Evolutionary conservation across 2,113 vertebrate genomes (phyloP).

Genomic region (Bubo bubo): DNA sequence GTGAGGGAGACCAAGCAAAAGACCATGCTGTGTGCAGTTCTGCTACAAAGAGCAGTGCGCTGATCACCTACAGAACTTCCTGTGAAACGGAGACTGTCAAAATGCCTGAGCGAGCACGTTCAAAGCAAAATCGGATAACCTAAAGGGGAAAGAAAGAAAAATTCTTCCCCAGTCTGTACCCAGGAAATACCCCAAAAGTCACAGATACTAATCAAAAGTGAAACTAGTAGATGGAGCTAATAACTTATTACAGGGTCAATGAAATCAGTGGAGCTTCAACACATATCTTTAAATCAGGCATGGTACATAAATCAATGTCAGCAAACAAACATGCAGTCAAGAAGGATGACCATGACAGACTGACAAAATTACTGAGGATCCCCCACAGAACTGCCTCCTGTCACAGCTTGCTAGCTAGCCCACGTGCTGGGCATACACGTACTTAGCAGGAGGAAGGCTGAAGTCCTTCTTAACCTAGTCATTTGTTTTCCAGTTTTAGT

Average conservation of each 20-base stretch:
- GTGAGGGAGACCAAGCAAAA: not conserved
- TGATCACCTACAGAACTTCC: not conserved
- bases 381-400: not conserved
- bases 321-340: not conserved
- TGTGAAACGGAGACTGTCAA: not conserved
- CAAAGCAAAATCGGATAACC: not conserved
- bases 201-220: not conserved
- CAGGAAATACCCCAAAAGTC: not conserved
- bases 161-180: not conserved
- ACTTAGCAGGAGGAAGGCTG: not conserved
- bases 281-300: rapidly evolving
- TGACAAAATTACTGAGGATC: not conserved
- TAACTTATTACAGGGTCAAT: not conserved
- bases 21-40: not conserved
- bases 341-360: not conserved
- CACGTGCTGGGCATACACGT: rapidly evolving
- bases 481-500: not conserved
- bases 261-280: not conserved
- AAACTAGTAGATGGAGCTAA: not conserved
- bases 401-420: not conserved
- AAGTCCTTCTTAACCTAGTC: not conserved
- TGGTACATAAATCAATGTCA: not conserved
- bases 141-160: not conserved
- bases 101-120: not conserved
- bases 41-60: not conserved